These are phyloP conservation scores for Lottia gigantea DNA, from an alignment of 2,888 invertebrate species.

Conservation along the genomic window DNA sequence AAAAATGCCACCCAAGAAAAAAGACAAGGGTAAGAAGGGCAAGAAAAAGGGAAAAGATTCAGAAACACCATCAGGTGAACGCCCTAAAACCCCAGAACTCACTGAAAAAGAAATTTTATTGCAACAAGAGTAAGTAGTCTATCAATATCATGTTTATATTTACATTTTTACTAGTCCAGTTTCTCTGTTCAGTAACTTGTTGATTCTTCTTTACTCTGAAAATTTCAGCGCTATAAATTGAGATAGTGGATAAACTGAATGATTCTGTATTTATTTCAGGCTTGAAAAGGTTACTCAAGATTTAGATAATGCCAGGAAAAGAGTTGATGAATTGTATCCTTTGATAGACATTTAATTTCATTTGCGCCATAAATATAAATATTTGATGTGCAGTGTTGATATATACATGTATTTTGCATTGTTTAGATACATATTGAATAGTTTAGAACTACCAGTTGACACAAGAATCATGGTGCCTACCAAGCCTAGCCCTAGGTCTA, in stretches of 20 bases:
- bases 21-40: slow-evolving; percentile 49
- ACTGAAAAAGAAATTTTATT: slow-evolving; percentile 61
- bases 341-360: slow-evolving; percentile 23
- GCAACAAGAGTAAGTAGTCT: slow-evolving; percentile 57
- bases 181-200: too few relatives aligned
- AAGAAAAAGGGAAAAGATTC: slow-evolving; percentile 52
- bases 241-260: not conserved
- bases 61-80: slow-evolving; percentile 36
- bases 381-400: too few relatives aligned
- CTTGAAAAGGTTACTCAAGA: slow-evolving; percentile 59
- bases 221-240: too few relatives aligned
- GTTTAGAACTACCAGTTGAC: too few relatives aligned
- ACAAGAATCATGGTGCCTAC: too few relatives aligned
- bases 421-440: too few relatives aligned
- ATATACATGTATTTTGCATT: too few relatives aligned
- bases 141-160: too few relatives aligned
- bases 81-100: slow-evolving; percentile 52
- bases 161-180: too few relatives aligned
- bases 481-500: too few relatives aligned
- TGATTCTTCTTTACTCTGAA: too few relatives aligned
- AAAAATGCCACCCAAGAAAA: slow-evolving; percentile 59
- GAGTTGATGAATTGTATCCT: slow-evolving; percentile 66
- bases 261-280: slow-evolving; percentile 41
- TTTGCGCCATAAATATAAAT: too few relatives aligned
- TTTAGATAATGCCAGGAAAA: slow-evolving; percentile 55